Conservation (phyloP, 1,140 invertebrate species). For the Conopomorpha cramerella region DNA sequence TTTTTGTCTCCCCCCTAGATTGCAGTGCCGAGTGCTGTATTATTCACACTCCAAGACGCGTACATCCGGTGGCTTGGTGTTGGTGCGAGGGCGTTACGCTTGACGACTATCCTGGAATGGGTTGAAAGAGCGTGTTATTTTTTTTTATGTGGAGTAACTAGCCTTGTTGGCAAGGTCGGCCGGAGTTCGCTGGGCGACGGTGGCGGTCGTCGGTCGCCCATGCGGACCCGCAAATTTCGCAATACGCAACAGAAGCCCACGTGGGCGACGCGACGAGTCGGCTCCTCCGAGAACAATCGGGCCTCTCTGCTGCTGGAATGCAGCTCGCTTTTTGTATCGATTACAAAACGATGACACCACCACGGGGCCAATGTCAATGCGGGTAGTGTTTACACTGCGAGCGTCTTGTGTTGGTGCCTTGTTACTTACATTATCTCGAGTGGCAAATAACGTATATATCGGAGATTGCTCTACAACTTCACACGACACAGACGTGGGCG, state of each 20-base stretch:
- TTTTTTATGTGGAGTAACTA: slow-evolving; percentile 6
- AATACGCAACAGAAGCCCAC: too few relatives aligned
- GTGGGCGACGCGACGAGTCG: slow-evolving; percentile 37
- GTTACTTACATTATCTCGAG: too few relatives aligned
- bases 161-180: slow-evolving; percentile 32
- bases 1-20: slow-evolving; percentile 4
- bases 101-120: slow-evolving; percentile 10
- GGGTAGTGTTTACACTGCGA: slow-evolving; percentile 5
- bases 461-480: too few relatives aligned
- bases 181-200: too few relatives aligned
- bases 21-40: too few relatives aligned
- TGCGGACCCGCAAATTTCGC: slow-evolving; percentile 21
- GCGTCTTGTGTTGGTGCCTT: slow-evolving; percentile 31
- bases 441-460: too few relatives aligned
- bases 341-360: slow-evolving; percentile 45
- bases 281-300: slow-evolving; percentile 37
- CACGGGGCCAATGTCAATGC: slow-evolving; percentile 53
- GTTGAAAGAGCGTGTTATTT: too few relatives aligned
- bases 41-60: too few relatives aligned
- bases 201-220: too few relatives aligned
- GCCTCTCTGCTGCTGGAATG: slow-evolving; percentile 32
- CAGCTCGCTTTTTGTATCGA: slow-evolving; percentile 35
- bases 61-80: too few relatives aligned
- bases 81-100: too few relatives aligned
- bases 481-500: too few relatives aligned